Conservation (phyloP, 2,797 vertebrate species). For the Anabas testudineus region DNA sequence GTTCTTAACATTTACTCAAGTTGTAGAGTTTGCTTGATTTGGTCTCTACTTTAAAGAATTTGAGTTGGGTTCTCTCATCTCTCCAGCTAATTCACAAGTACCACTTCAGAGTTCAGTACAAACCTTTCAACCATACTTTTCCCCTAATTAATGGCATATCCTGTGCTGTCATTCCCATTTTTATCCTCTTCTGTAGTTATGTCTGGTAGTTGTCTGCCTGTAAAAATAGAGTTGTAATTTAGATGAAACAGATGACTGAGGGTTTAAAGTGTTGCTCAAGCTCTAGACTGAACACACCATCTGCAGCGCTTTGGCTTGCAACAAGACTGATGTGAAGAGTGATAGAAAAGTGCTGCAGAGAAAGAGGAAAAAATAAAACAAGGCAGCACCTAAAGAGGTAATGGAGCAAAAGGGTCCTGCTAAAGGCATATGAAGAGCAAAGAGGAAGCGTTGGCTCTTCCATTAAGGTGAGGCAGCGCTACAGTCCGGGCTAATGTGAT, state of each 20-base stretch:
- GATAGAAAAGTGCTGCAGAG: conserved; percentile 34
- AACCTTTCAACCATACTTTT: conserved; percentile 11
- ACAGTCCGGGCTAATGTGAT: conserved; percentile 35
- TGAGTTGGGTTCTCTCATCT: conserved; percentile 22
- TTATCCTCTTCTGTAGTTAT: conserved; percentile 35
- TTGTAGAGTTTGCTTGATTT: conserved; percentile 36
- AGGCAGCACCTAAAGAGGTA: not conserved
- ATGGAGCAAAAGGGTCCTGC: conserved; percentile 7
- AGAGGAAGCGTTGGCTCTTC: conserved; percentile 40
- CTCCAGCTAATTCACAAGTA: conserved; percentile 31
- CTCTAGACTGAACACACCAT: conserved; percentile 30
- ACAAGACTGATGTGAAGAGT: conserved; percentile 21
- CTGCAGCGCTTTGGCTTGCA: conserved; percentile 41
- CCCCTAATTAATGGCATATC: conserved; percentile 30
- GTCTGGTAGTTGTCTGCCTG: conserved; percentile 51
- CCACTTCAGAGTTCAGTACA: conserved; percentile 22
- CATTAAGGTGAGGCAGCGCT: conserved; percentile 39
- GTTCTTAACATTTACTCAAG: conserved; percentile 32
- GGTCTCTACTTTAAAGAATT: conserved; percentile 10
- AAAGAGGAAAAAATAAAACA: conserved; percentile 14
- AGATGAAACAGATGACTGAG: conserved; percentile 52
- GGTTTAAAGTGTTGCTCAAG: conserved; percentile 44
- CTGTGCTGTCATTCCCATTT: conserved; percentile 14
- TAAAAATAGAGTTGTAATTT: conserved; percentile 55
- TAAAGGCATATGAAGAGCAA: conserved; percentile 41